Evolutionary conservation across 2,113 vertebrate species (phyloP).

Genomic region (Myiagra hebetior): DNA sequence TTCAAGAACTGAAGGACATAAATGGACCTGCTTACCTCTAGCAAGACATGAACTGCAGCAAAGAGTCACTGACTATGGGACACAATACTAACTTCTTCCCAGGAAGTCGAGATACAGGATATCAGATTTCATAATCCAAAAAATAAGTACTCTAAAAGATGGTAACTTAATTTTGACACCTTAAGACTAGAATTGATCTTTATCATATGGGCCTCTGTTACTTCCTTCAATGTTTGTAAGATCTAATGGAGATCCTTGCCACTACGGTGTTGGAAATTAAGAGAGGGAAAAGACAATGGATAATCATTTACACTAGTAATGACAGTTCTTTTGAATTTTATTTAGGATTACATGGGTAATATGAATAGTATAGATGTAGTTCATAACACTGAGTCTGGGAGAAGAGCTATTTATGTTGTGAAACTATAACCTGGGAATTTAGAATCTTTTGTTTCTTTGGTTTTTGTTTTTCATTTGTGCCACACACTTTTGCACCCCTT

Average conservation of each 20-base stretch:
- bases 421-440: background rate
- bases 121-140: background rate
- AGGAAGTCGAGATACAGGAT: background rate
- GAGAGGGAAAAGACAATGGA: background rate
- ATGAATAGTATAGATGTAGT: background rate
- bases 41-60: background rate
- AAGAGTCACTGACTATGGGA: background rate
- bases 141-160: background rate
- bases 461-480: background rate
- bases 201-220: background rate
- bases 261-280: background rate
- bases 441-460: background rate
- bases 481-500: background rate
- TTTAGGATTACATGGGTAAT: background rate
- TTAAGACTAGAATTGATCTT: background rate
- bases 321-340: background rate
- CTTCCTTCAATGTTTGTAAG: background rate
- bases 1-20: background rate
- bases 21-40: background rate
- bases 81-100: background rate
- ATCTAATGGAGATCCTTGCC: background rate
- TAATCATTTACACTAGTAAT: background rate
- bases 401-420: background rate
- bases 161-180: background rate
- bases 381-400: background rate